Evolutionary conservation across 2,888 invertebrate genomes (phyloP).

Genomic region (Homarus gammarus): DNA sequence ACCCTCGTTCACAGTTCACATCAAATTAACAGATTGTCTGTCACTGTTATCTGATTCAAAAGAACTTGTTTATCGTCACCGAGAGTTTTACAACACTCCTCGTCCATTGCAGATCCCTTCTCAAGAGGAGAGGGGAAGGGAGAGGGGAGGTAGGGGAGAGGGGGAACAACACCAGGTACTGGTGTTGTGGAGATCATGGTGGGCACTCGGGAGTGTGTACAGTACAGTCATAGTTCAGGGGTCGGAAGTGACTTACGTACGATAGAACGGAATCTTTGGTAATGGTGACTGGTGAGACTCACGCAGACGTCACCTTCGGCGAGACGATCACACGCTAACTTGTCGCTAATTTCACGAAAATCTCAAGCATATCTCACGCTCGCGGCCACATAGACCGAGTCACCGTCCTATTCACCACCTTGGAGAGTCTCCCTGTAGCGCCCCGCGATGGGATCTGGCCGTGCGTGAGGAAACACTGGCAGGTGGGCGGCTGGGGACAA

Average conservation of each 20-base stretch:
- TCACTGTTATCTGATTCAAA: constrained; percentile 1
- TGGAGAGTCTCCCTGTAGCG: not conserved
- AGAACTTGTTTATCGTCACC: not conserved
- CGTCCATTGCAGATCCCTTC: not conserved
- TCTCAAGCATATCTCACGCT: not conserved
- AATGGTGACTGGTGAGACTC: constrained; percentile 34
- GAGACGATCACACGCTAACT: not conserved
- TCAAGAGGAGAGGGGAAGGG: not conserved
- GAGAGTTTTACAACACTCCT: not conserved
- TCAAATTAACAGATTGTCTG: not conserved
- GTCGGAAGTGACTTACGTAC: constrained; percentile 47
- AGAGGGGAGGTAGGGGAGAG: constrained; percentile 17
- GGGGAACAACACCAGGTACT: not conserved
- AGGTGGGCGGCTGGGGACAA: not conserved
- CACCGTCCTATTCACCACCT: not conserved
- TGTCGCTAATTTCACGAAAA: not conserved
- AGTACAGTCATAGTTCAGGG: constrained; percentile 16
- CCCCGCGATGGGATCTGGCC: not conserved
- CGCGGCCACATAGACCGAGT: not conserved
- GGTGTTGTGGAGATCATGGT: not conserved
- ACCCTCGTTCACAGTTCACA: not conserved
- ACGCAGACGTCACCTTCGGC: constrained; percentile 18
- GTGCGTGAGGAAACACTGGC: not conserved
- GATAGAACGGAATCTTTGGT: constrained; percentile 51
- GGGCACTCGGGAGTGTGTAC: not conserved